Conservation (phyloP, 2,888 invertebrate genomes). For the Chrysina gloriosa region DNA sequence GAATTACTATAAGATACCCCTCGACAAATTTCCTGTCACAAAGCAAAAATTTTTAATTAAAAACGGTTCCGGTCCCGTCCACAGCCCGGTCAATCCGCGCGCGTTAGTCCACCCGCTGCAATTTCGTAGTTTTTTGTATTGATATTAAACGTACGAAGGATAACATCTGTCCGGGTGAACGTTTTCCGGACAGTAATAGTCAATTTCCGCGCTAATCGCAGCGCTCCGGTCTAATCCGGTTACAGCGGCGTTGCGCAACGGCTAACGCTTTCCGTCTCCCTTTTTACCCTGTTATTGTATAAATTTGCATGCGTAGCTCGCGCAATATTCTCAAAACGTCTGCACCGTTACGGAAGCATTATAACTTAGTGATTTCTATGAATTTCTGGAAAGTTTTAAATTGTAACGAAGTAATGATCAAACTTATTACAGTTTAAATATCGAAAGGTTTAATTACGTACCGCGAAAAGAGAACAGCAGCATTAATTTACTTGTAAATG, state of each 20-base stretch:
- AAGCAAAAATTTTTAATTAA: slow-evolving; percentile 43
- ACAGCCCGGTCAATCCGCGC: neutral
- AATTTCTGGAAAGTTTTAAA: slow-evolving; percentile 12
- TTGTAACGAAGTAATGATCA: neutral
- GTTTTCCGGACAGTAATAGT: slow-evolving; percentile 59
- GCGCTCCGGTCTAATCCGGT: slow-evolving; percentile 58
- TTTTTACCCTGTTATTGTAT: slow-evolving; percentile 55
- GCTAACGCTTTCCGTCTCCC: slow-evolving; percentile 48
- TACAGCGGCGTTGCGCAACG: slow-evolving; percentile 43
- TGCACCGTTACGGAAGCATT: slow-evolving; percentile 15
- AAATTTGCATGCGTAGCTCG: slow-evolving; percentile 55
- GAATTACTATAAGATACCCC: slow-evolving; percentile 29
- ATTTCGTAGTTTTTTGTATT: slow-evolving; percentile 37
- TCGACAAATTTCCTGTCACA: slow-evolving; percentile 24
- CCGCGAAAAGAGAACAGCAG: no score
- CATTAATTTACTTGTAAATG: no score
- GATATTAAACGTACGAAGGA: slow-evolving; percentile 47
- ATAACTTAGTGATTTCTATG: slow-evolving; percentile 30
- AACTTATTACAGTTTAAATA: neutral
- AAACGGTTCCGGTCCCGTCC: slow-evolving; percentile 19
- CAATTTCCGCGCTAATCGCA: slow-evolving; percentile 60
- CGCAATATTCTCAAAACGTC: slow-evolving; percentile 23
- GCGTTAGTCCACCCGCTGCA: slow-evolving; percentile 13
- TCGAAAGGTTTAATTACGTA: no score
- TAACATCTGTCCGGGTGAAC: slow-evolving; percentile 54